Evolutionary conservation across 2,888 invertebrate genomes (phyloP).

Genomic region (Glaucopsyche alexis): DNA sequence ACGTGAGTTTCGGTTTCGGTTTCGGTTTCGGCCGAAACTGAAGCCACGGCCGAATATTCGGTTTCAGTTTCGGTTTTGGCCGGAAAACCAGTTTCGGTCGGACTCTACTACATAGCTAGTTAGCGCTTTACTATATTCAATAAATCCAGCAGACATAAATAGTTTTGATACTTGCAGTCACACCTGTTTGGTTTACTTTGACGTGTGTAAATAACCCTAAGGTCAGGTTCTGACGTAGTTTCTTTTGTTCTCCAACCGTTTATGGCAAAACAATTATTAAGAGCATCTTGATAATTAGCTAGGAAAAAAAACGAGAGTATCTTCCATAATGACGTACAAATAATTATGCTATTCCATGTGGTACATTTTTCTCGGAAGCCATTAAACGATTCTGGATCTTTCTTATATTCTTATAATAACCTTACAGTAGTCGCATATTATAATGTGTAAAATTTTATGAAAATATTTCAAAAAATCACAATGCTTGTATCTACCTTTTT

Average conservation of each 20-base stretch:
- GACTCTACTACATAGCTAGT: background rate
- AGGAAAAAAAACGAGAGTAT: constrained; percentile 6
- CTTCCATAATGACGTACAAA: background rate
- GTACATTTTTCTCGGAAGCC: background rate
- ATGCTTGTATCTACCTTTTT: no score
- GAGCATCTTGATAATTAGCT: constrained; percentile 13
- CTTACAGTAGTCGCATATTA: no score
- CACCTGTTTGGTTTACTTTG: constrained; percentile 14
- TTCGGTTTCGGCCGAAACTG: no score
- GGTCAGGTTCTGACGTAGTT: constrained; percentile 25
- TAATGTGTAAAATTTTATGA: no score
- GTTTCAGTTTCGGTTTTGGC: no score
- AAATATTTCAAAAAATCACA: no score
- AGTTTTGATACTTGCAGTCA: background rate
- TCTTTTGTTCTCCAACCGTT: constrained; percentile 21
- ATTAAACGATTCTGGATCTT: background rate
- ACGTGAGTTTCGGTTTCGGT: no score
- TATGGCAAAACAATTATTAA: constrained; percentile 16
- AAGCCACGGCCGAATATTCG: no score
- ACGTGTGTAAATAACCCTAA: constrained; percentile 26
- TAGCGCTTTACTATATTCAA: background rate
- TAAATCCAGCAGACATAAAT: constrained; percentile 3
- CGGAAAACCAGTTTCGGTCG: no score
- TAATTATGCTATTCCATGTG: background rate
- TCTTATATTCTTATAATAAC: background rate